Evolutionary conservation across 2,888 invertebrate species (phyloP).

Genomic region (Meteorus colon): DNA sequence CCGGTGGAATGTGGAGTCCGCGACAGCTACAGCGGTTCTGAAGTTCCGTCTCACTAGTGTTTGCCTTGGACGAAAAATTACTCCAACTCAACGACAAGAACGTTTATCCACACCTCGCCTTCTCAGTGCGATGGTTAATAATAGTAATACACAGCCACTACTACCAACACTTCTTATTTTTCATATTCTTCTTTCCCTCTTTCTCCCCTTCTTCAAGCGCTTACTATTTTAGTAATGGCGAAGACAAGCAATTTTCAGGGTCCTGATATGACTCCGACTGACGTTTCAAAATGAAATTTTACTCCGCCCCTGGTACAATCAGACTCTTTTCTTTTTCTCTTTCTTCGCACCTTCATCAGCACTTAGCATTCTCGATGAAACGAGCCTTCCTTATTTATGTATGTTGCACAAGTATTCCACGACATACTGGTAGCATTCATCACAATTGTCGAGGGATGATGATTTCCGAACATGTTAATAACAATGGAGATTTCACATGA

Average conservation of each 20-base stretch:
- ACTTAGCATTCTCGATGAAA: neutral
- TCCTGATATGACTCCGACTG: slow-evolving; percentile 18
- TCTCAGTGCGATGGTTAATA: slow-evolving; percentile 5
- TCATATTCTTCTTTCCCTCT: slow-evolving; percentile 39
- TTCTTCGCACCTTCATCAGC: neutral
- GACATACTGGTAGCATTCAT: neutral
- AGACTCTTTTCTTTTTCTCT: neutral
- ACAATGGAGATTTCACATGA: neutral
- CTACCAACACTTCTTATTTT: slow-evolving; percentile 55
- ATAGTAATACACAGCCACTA: slow-evolving; percentile 55
- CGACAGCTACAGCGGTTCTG: slow-evolving; percentile 82
- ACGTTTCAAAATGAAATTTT: slow-evolving; percentile 18
- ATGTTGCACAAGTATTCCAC: neutral
- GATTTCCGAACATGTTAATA: neutral
- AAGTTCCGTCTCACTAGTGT: slow-evolving; percentile 58
- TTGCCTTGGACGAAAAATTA: slow-evolving; percentile 53
- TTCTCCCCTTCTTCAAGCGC: slow-evolving; percentile 17
- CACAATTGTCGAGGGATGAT: neutral
- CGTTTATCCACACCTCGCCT: slow-evolving; percentile 11
- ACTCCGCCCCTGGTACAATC: neutral
- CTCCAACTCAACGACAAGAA: slow-evolving; percentile 1
- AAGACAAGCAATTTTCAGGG: slow-evolving; percentile 44
- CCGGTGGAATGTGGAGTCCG: slow-evolving; percentile 83
- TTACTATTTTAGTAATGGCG: slow-evolving; percentile 51
- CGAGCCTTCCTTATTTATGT: neutral